A percentile compares a stretch with the other conserved stretches of the same genome.
These are phyloP conservation scores for Agriopis leucophaearia DNA, from an alignment of 2,888 invertebrate species.

Conservation along the genomic window DNA sequence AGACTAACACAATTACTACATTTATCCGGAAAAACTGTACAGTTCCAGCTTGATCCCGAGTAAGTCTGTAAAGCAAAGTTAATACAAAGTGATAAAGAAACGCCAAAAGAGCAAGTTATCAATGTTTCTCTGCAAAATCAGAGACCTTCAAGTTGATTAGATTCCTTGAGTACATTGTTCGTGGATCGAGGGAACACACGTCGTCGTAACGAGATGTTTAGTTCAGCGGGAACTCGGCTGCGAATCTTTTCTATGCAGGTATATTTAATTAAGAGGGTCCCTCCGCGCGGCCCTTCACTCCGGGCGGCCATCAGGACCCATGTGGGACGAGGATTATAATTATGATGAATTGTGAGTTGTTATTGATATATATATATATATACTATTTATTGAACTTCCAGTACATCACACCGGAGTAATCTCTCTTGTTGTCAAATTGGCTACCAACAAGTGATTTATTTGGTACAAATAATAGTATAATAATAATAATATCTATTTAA, in stretches of 20 bases:
- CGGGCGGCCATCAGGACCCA: neutral
- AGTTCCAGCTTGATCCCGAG: too few species aligned
- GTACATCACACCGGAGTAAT: too few species aligned
- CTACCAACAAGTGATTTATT: too few species aligned
- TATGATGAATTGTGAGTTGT: conserved; percentile 18
- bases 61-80: neutral
- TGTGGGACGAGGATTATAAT: conserved; percentile 12
- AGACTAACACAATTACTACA: too few species aligned
- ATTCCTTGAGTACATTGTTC: neutral
- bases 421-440: too few species aligned
- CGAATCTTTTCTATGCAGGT: conserved; percentile 22
- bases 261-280: conserved; percentile 19
- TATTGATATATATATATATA: neutral
- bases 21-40: too few species aligned
- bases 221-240: conserved; percentile 4
- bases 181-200: neutral
- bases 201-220: conserved; percentile 12
- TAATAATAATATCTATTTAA: too few species aligned
- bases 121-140: neutral
- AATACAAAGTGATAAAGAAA: neutral
- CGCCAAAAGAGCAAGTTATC: neutral
- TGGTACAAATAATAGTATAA: too few species aligned
- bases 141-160: neutral
- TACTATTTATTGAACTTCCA: too few species aligned
- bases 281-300: neutral